phyloP scores from a whole-genome alignment of 2,888 invertebrate species.

The Pollenia amentaria region DNA sequence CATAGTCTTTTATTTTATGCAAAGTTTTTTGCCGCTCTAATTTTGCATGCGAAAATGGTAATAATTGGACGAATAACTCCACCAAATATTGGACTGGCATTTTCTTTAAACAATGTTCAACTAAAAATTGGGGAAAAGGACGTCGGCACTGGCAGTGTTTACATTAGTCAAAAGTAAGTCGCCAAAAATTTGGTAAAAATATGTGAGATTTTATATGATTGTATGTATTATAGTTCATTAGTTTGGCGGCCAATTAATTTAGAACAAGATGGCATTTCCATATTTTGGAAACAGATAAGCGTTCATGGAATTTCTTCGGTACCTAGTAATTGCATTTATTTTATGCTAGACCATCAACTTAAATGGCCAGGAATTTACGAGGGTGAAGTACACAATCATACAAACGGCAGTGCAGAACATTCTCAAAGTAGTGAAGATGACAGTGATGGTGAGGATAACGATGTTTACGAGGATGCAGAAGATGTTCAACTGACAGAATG shows the following conservation, averaged over 20 bases:
- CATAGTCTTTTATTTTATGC: too few relatives aligned
- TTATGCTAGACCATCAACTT: constrained; percentile 83
- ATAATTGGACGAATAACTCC: constrained; percentile 80
- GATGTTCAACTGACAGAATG: constrained; percentile 87
- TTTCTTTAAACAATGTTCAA: constrained; percentile 80
- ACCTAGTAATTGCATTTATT: constrained; percentile 82
- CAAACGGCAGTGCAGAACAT: constrained; percentile 69
- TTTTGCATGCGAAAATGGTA: constrained; percentile 78
- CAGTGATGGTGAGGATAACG: constrained; percentile 80
- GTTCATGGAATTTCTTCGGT: constrained; percentile 83
- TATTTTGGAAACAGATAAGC: constrained; percentile 83
- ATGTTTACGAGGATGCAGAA: constrained; percentile 84
- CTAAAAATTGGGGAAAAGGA: constrained; percentile 81
- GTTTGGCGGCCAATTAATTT: constrained; percentile 82
- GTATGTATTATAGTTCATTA: constrained; percentile 78
- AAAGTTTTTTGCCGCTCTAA: not conserved
- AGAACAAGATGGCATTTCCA: constrained; percentile 81
- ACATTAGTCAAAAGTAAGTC: constrained; percentile 82
- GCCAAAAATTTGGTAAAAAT: not conserved
- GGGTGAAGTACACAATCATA: constrained; percentile 41
- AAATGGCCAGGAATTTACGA: constrained; percentile 82
- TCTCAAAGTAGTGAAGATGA: constrained; percentile 75
- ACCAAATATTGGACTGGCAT: constrained; percentile 82
- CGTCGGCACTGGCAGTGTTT: constrained; percentile 81
- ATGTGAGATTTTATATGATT: constrained; percentile 18